Evolutionary conservation across 64 coral and sea anemone species (phyloP), one percentile per base, ranked within the genome.

Genomic region (Orbicella faveolata): DNA sequence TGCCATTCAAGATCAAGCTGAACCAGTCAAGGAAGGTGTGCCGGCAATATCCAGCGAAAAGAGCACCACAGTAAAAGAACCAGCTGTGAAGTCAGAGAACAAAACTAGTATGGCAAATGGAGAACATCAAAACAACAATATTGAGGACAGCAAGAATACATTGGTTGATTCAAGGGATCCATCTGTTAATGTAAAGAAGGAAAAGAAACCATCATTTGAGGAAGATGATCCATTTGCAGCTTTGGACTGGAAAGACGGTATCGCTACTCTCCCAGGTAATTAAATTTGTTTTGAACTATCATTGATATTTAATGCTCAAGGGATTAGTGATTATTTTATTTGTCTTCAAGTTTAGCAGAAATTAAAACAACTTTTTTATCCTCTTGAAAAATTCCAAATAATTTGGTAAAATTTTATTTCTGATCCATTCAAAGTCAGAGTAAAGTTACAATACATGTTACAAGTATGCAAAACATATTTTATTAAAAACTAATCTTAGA

Each of bases 231-330:
- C 93, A 25, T 93, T 89, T 86, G 61, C 95, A 54, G 84, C 87
- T 62, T 86, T 96, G 76, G 95, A 96, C 69, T 96, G 95, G 95
- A 96, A 96, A 61, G 89, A 96, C 91, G 95, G 95, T 0, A 94
- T 96, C 67, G 95, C 92, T 36, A 91, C 95, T 53, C 52, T 96
- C 21, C 95, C 95, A 93, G 95, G 95, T 96, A 88, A 59, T 59
- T 48, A 48, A 2, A 48, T 59, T 59, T 59, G 9, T 59, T 39
- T 48, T 48, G 4, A 6, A 48, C 6, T 48, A 48, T 48, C 4
- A 48, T 48, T 48, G 41, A 5, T 48, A 48, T 5, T 39, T 39
- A 39, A 39, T 39, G 37, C 37, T 39, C 37, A 39, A 2, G 37
- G 1, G 4, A 39, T 39, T 39, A 39, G 37, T 39, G 37, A 39